These are phyloP conservation scores for Rhea pennata DNA, from an alignment of 2,113 vertebrate species.

Conservation along the genomic window DNA sequence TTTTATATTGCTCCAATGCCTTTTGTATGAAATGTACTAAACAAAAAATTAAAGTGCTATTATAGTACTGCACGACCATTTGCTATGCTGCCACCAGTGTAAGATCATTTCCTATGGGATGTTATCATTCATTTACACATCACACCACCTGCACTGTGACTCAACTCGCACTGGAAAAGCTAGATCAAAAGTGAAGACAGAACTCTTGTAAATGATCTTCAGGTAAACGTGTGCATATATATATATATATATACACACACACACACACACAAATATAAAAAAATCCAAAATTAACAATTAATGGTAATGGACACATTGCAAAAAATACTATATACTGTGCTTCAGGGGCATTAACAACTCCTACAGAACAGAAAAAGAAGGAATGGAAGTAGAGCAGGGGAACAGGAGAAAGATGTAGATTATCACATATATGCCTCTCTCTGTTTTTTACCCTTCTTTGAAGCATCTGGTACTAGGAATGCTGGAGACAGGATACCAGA, in stretches of 20 bases:
- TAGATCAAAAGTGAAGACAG: background rate
- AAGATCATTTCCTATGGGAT: background rate
- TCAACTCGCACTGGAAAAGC: background rate
- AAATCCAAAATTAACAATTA: background rate
- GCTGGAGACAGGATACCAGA: background rate
- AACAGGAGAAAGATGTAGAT: background rate
- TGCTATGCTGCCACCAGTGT: background rate
- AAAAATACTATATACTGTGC: background rate
- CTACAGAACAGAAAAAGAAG: background rate
- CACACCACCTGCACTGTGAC: background rate
- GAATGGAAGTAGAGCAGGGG: background rate
- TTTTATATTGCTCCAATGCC: background rate
- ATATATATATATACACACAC: background rate
- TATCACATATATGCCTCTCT: background rate
- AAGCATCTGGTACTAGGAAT: background rate
- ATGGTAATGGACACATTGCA: background rate
- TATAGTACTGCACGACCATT: background rate
- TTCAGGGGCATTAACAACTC: background rate
- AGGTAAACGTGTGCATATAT: background rate
- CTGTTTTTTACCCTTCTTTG: background rate
- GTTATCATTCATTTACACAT: background rate
- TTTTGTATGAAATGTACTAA: background rate
- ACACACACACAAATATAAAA: background rate
- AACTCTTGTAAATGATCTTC: background rate
- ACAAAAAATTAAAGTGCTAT: background rate